phyloP scores from a whole-genome alignment of 2,797 vertebrate genomes.

The Petrocephalus schoutedeni region DNA sequence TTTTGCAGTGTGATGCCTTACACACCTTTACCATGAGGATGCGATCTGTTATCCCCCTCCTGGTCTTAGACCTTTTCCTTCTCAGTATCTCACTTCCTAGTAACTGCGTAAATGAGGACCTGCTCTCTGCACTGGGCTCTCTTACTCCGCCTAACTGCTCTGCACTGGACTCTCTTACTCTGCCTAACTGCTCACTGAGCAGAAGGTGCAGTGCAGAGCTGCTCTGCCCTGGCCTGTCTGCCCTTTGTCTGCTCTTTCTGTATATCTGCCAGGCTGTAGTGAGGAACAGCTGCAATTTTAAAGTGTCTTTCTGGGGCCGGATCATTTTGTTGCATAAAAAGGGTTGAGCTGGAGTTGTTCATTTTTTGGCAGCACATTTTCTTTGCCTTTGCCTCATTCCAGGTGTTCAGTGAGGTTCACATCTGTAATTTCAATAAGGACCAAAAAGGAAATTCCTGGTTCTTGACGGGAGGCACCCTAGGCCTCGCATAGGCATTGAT shows the following conservation, averaged over 20 bases:
- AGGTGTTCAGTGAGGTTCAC: conserved; percentile 28
- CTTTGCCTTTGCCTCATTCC: conserved; percentile 25
- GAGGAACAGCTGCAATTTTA: conserved; percentile 7
- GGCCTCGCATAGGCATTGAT: conserved; percentile 24
- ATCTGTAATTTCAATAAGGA: conserved; percentile 27
- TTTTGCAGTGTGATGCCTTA: not conserved
- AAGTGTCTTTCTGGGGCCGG: conserved; percentile 15
- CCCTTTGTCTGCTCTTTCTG: not conserved
- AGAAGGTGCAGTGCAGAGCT: not conserved
- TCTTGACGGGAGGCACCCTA: conserved; percentile 23
- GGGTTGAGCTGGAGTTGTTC: conserved; percentile 20
- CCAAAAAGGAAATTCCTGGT: conserved; percentile 26
- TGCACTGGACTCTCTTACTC: not conserved
- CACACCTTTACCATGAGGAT: not conserved
- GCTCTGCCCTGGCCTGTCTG: not conserved
- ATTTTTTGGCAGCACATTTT: conserved; percentile 27
- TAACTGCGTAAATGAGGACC: not conserved
- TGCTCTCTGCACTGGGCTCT: not conserved
- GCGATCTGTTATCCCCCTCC: not conserved
- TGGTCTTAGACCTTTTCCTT: not conserved
- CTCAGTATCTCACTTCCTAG: not conserved
- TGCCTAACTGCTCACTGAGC: not conserved
- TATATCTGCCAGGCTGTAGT: not conserved
- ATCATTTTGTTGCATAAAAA: not conserved
- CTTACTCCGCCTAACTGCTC: not conserved